Base-by-base conservation (phyloP, 2,888 invertebrate genomes). In the Micoletzkya japonica region DNA sequence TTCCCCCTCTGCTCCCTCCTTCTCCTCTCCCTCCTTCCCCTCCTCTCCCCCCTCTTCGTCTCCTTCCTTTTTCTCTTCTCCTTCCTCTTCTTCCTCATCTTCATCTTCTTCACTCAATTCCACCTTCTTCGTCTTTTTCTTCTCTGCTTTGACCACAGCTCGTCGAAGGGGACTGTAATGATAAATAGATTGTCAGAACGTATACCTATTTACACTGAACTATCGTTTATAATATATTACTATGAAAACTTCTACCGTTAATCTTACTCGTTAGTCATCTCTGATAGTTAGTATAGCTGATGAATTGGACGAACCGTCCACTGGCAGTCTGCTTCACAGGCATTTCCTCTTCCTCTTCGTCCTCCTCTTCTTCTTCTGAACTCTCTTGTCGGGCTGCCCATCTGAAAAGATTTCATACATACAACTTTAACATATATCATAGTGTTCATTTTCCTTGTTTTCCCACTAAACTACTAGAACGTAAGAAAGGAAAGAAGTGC, bases 151-250 rank as follows among this genome's bases (percentile, higher is more conserved):
- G 4, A 70, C 74, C 2, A 74, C 74, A 26, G 70, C 72, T 10
- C 68, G 70, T n/a, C 74, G 61, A 52, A 74, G 57, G 32, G 73
- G 73, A 34, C 73, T 73, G 50, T 56, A 72, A 54, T 0, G 10
- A 6, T 1, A 1, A 49, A 7, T 7, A 26, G 14, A 49, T 2
- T 32, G 32, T 44, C 24, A 24, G 44, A 39, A 1, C 37, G 26
- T 24, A 36, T 26, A 37, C 6, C 39, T 24, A 34, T 32, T n/a
- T 4, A n/a, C n/a, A 58, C 58, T 24, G n/a, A n/a, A n/a, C 7
- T 54, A n/a, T n/a, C 54, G 24, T 54, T 7, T 54, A 14, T n/a
- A 14, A 6, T 24, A 17, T 54, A 26, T 17, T 24, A 10, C n/a
- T 26, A 54, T 17, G 7, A 54, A 54, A 54, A 14, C 6, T 54